These are phyloP conservation scores for Tolypeutes matacus DNA, from an alignment of 2,797 vertebrate species.

Conservation along the genomic window DNA sequence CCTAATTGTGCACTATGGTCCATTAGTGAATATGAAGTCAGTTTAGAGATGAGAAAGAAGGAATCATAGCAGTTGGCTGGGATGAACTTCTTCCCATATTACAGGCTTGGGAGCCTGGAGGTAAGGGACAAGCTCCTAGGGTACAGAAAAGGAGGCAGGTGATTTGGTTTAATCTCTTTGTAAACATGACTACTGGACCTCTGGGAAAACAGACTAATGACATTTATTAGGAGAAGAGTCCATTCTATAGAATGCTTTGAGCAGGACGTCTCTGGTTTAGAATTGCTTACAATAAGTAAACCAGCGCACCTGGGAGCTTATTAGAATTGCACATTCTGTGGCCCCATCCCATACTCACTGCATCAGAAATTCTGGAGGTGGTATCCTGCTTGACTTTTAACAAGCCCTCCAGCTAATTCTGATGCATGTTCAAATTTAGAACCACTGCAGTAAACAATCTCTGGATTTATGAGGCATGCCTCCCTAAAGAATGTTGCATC, in stretches of 20 bases:
- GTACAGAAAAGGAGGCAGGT: constrained; percentile 32
- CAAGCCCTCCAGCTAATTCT: background rate
- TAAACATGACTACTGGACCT: background rate
- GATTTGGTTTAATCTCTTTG: constrained; percentile 20
- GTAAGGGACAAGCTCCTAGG: background rate
- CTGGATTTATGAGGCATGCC: background rate
- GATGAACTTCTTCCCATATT: background rate
- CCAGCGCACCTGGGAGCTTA: no score
- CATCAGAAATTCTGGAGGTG: background rate
- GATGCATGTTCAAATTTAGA: background rate
- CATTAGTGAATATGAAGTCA: constrained; percentile 14
- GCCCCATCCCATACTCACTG: background rate
- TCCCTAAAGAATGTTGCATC: constrained; percentile 37
- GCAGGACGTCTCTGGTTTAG: background rate
- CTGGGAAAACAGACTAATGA: background rate
- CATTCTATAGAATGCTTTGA: background rate
- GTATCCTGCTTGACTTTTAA: background rate
- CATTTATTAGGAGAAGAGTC: background rate
- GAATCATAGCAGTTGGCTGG: background rate
- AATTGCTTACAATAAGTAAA: background rate
- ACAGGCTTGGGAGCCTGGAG: background rate
- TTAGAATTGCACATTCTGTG: no score
- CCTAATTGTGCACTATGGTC: background rate
- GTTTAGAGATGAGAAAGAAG: background rate
- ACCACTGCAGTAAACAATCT: background rate